Evolutionary conservation across 2,113 vertebrate species (phyloP).

Genomic region (Callopanchax toddi): DNA sequence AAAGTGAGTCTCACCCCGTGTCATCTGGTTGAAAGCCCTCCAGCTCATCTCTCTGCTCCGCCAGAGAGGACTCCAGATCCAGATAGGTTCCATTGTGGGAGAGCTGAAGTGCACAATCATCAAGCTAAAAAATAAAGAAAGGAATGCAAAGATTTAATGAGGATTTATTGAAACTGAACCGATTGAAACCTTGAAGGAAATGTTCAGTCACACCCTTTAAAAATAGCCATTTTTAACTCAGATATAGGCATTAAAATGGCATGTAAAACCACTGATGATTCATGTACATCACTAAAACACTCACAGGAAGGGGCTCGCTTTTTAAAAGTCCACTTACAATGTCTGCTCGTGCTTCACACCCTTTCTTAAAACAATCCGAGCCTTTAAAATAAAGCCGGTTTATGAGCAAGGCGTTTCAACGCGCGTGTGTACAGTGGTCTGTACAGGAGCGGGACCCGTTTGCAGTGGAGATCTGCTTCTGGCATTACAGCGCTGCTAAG

Average conservation of each 20-base stretch:
- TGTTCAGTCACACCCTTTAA: neutral
- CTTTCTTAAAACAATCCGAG: slow-evolving; percentile 41
- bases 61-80: slow-evolving; percentile 94
- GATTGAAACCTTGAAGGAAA: neutral
- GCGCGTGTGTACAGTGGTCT: slow-evolving; percentile 31
- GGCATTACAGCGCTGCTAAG: slow-evolving; percentile 54
- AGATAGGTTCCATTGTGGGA: slow-evolving; percentile 95
- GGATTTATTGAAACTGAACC: neutral
- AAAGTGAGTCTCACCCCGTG: slow-evolving; percentile 82
- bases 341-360: slow-evolving; percentile 48
- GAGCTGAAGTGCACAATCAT: slow-evolving; percentile 93
- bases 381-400: slow-evolving; percentile 49
- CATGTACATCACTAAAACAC: slow-evolving; percentile 29
- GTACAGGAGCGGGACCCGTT: slow-evolving; percentile 23
- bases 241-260: neutral
- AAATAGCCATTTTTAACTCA: neutral
- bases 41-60: slow-evolving; percentile 92
- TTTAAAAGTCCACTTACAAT: slow-evolving; percentile 13
- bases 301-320: slow-evolving; percentile 24
- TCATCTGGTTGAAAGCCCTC: slow-evolving; percentile 93
- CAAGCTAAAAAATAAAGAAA: slow-evolving; percentile 81
- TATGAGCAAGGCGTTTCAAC: slow-evolving; percentile 35
- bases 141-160: slow-evolving; percentile 15
- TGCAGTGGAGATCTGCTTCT: slow-evolving; percentile 46
- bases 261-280: slow-evolving; percentile 16